phyloP scores from a whole-genome alignment of 37 sponge, comb jelly and placozoan species.

The Diacarnus erythraeanus region DNA sequence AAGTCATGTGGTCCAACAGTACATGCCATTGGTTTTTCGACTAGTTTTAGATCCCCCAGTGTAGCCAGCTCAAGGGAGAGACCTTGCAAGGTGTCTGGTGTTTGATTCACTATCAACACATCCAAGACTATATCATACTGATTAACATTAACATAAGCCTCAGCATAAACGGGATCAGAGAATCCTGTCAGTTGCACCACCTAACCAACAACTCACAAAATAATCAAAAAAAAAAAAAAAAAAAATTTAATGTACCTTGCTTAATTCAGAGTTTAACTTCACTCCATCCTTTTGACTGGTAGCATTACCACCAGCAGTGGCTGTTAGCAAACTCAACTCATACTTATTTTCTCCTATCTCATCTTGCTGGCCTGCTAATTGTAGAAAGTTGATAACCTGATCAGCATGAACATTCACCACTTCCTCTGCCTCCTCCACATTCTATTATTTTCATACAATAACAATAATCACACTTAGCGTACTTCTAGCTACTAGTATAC shows the following conservation, averaged over 20 bases:
- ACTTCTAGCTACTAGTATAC: conserved; percentile 4
- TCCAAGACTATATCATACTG: conserved; percentile 99
- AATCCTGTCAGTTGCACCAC: conserved; percentile 99
- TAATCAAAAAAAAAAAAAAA: neutral
- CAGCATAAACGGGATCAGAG: conserved; percentile 98
- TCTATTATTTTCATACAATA: neutral
- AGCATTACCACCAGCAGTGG: conserved; percentile 43
- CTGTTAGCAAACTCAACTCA: conserved; percentile 85
- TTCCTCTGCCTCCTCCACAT: neutral
- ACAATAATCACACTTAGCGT: neutral
- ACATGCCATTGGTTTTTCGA: conserved; percentile 89
- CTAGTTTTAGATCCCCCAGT: conserved; percentile 92
- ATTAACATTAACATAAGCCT: conserved; percentile 98
- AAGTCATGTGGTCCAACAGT: conserved; percentile 95
- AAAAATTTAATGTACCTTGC: conserved; percentile 50
- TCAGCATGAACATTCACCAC: conserved; percentile 71
- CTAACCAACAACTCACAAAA: conserved; percentile 35
- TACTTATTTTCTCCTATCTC: conserved; percentile 84
- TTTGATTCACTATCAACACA: conserved; percentile 98
- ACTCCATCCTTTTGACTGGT: conserved; percentile 39
- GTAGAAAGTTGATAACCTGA: conserved; percentile 77
- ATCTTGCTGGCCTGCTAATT: conserved; percentile 56
- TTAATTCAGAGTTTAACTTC: conserved; percentile 63
- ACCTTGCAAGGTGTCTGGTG: conserved; percentile 96
- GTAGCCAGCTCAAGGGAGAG: conserved; percentile 96